Percentiles rank a stretch among this genome's conserved stretches.
Evolutionary conservation across 1,140 invertebrate species (phyloP).

Genomic region (Rhopalosiphum maidis): DNA sequence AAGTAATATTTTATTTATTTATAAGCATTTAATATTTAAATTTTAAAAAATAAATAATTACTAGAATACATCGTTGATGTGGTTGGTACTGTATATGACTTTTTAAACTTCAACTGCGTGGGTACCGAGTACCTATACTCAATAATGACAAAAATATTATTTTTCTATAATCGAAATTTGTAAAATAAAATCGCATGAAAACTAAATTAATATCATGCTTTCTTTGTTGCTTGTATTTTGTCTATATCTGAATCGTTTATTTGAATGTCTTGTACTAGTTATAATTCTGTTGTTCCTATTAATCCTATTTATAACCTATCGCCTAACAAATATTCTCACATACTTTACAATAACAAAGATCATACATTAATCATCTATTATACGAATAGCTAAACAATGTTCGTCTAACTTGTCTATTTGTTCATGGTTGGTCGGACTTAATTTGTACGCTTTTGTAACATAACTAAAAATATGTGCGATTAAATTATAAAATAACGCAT

Average conservation of each 20-base stretch:
- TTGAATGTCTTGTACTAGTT: neutral
- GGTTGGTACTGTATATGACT: neutral
- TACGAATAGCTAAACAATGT: neutral
- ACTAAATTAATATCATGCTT: neutral
- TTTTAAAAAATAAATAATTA: neutral
- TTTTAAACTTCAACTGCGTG: neutral
- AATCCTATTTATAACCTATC: neutral
- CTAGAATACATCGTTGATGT: too few species aligned
- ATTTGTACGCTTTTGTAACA: neutral
- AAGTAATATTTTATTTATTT: neutral
- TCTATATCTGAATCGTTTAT: neutral
- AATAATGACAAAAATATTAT: neutral
- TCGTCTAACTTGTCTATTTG: neutral
- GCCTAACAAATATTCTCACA: neutral
- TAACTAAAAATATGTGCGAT: neutral
- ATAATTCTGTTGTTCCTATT: neutral
- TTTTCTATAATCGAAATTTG: neutral
- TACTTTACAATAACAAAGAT: constrained; percentile 4
- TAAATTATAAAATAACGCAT: neutral
- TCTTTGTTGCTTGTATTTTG: neutral
- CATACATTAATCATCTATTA: neutral
- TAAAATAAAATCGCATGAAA: neutral
- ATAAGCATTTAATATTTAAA: neutral
- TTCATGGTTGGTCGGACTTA: neutral
- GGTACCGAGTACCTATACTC: too few species aligned